These are phyloP conservation scores for Phorcus lineatus DNA, from an alignment of 2,888 invertebrate species.

Conservation along the genomic window DNA sequence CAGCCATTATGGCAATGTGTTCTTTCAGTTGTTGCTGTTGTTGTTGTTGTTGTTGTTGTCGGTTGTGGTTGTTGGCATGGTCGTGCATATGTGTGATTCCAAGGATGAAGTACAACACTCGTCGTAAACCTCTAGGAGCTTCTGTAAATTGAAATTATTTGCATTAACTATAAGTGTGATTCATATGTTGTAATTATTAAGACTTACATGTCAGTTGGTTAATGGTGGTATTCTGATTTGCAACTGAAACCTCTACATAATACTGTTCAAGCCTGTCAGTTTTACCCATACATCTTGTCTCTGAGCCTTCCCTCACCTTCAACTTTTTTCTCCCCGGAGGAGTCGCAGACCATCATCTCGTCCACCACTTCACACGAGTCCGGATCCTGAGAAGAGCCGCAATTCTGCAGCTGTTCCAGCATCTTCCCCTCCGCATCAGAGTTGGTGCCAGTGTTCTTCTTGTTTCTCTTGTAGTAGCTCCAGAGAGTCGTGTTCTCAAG, in stretches of 20 bases:
- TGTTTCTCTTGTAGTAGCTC: background rate
- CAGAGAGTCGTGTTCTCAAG: background rate
- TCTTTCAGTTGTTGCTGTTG: background rate
- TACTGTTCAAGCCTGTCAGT: too few species aligned
- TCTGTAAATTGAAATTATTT: background rate
- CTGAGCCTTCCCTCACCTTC: too few species aligned
- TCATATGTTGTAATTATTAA: too few species aligned
- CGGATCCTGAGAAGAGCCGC: too few species aligned
- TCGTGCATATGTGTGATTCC: slow-evolving; percentile 4
- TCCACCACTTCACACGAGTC: too few species aligned
- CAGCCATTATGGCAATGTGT: slow-evolving; percentile 5
- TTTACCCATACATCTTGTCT: too few species aligned
- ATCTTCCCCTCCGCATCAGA: background rate
- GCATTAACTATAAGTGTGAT: background rate
- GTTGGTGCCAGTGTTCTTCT: background rate
- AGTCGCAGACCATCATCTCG: too few species aligned
- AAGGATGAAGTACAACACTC: background rate
- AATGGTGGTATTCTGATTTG: too few species aligned
- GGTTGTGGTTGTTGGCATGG: background rate
- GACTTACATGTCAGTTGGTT: too few species aligned
- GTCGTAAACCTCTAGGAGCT: background rate
- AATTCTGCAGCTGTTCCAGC: too few species aligned
- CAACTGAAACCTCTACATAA: too few species aligned
- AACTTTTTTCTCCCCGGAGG: too few species aligned
- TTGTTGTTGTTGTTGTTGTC: background rate